Evolutionary conservation across 2,113 vertebrate genomes (phyloP).

Genomic region (Brachypteracias leptosomus): DNA sequence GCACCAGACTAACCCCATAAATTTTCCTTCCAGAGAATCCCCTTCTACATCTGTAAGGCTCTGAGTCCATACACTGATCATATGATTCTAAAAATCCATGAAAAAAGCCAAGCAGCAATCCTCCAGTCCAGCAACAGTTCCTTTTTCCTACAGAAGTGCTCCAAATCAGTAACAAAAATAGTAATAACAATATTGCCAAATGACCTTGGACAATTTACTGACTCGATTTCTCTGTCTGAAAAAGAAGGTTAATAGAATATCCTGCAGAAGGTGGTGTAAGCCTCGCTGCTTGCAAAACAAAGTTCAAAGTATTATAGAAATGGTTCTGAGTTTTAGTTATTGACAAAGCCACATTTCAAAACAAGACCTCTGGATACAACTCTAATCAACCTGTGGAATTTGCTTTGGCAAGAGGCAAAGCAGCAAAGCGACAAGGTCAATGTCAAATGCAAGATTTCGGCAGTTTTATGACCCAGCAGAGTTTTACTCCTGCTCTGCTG

Average conservation of each 20-base stretch:
- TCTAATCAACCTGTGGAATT: constrained; percentile 41
- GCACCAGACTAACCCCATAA: background rate
- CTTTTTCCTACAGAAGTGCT: background rate
- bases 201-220: constrained; percentile 34
- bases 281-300: background rate
- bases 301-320: background rate
- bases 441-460: background rate
- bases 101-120: background rate
- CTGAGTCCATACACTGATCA: accelerated
- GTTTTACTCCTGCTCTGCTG: background rate
- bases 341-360: constrained; percentile 10
- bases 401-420: background rate
- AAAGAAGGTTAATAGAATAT: constrained; percentile 10
- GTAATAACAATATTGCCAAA: background rate
- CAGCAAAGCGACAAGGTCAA: constrained; percentile 44
- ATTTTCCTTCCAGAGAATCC: background rate
- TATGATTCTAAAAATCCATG: background rate
- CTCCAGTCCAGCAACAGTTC: background rate
- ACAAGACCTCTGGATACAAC: background rate
- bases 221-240: background rate
- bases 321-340: background rate
- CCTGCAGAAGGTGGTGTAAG: background rate
- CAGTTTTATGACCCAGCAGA: background rate
- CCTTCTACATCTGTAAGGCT: background rate
- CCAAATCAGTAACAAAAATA: constrained; percentile 27